These are phyloP conservation scores for Drosophila paranaensis DNA, from an alignment of 2,888 invertebrate species.

Conservation along the genomic window DNA sequence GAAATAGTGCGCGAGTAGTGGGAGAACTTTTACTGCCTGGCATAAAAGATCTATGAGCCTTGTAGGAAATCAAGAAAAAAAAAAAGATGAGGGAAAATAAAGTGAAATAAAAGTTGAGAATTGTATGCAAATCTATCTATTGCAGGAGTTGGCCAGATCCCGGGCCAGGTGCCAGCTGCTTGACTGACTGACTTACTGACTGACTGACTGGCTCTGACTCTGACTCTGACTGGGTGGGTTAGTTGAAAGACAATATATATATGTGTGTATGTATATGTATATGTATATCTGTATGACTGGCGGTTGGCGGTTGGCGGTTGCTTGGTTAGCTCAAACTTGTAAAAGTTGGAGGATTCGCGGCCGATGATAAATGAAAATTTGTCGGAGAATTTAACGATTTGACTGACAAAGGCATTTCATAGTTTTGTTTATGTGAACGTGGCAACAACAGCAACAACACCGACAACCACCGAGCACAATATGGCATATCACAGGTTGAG, in stretches of 20 bases:
- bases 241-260: conserved; percentile 9
- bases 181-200: conserved; percentile 40
- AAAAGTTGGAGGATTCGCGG: conserved; percentile 51
- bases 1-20: conserved; percentile 36
- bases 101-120: conserved; percentile 64
- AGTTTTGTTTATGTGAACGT: conserved; percentile 70
- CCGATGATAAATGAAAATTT: conserved; percentile 72
- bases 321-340: conserved; percentile 53
- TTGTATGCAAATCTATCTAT: conserved; percentile 70
- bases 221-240: conserved; percentile 4
- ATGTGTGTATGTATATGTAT: neutral
- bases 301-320: conserved; percentile 9
- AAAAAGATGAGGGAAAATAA: conserved; percentile 1
- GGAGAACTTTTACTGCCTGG: conserved; percentile 36
- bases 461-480: neutral
- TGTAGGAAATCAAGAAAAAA: conserved; percentile 2
- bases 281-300: neutral
- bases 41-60: conserved; percentile 48
- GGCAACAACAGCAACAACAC: conserved; percentile 33
- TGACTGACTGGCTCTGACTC: conserved; percentile 13
- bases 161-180: conserved; percentile 68
- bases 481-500: conserved; percentile 18
- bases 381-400: conserved; percentile 74
- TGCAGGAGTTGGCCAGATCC: conserved; percentile 46
- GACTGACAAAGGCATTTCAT: conserved; percentile 77